Evolutionary conservation across 2,797 vertebrate genomes (phyloP).

Genomic region (Tachyglossus aculeatus): DNA sequence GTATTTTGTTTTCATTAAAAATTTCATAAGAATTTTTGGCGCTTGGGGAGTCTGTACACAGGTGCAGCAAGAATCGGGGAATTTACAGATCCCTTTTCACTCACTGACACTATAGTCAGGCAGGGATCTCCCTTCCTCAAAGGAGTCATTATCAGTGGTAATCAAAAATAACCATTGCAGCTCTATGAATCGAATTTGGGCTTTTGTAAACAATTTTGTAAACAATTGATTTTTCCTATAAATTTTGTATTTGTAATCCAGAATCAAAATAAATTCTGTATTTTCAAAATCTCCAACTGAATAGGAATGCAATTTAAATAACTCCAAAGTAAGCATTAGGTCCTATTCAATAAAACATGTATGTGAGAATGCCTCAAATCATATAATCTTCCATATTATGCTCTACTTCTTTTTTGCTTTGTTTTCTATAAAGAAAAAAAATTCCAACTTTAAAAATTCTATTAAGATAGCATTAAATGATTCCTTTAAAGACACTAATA

Average conservation of each 20-base stretch:
- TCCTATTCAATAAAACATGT: neutral
- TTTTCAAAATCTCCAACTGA: neutral
- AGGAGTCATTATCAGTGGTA: neutral
- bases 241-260: neutral
- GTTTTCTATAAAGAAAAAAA: neutral
- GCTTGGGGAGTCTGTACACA: neutral
- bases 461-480: neutral
- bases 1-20: constrained; percentile 9
- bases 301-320: neutral
- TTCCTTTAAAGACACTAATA: neutral
- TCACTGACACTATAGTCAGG: neutral
- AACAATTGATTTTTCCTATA: constrained; percentile 6
- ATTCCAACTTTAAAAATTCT: neutral
- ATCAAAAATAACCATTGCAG: neutral
- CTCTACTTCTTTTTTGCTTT: neutral
- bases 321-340: neutral
- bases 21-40: neutral
- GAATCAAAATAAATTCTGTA: neutral
- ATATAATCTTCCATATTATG: neutral
- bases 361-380: neutral
- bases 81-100: neutral
- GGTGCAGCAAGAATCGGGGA: neutral
- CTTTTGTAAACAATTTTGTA: too few relatives aligned
- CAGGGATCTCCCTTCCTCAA: neutral
- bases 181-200: neutral